Conservation (phyloP, 2,797 vertebrate species). For the Bradypodion pumilum region DNA sequence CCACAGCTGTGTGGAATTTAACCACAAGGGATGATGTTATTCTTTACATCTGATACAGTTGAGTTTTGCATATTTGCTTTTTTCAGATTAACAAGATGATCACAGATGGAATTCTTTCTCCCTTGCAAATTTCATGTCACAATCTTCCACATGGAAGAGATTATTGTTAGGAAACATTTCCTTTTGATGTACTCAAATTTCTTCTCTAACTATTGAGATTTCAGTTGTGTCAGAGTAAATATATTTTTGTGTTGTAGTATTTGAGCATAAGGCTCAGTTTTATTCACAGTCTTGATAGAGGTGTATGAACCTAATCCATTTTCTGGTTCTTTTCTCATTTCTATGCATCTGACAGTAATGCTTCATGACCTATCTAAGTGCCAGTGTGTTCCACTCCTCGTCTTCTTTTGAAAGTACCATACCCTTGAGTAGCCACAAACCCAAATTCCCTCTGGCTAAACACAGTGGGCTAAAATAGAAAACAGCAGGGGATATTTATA, state of each 20-base stretch:
- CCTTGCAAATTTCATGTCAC: neutral
- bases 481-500: conserved; percentile 12
- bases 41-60: neutral
- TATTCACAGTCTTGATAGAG: neutral
- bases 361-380: conserved; percentile 17
- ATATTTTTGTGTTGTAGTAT: neutral
- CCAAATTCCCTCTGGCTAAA: neutral
- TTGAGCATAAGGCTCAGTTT: neutral
- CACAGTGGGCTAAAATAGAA: conserved; percentile 8
- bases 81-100: neutral
- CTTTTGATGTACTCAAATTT: neutral
- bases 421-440: neutral
- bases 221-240: conserved; percentile 7
- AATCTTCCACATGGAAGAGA: neutral
- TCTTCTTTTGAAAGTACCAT: neutral
- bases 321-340: conserved; percentile 7
- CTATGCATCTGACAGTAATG: neutral
- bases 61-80: neutral
- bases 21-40: neutral
- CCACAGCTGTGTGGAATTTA: neutral
- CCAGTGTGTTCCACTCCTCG: neutral
- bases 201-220: neutral
- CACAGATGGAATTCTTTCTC: neutral
- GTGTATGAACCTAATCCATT: conserved; percentile 20
- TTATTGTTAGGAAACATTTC: neutral